Evolutionary conservation across 1,140 invertebrate species (phyloP).

Genomic region (Anthonomus grandis): DNA sequence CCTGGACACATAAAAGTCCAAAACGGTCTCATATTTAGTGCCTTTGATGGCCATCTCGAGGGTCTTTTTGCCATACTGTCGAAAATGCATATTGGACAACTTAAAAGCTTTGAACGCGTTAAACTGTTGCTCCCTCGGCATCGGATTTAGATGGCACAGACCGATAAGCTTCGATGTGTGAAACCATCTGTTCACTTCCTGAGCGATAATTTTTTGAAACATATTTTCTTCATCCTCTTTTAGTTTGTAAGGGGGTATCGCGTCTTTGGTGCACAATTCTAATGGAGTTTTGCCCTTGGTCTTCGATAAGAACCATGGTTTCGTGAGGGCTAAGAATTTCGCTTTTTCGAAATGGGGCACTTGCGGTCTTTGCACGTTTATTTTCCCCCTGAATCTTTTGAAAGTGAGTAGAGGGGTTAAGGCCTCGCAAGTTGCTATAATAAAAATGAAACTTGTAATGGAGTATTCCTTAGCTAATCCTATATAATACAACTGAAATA

Average conservation of each 20-base stretch:
- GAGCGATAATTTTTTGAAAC: slow-evolving; percentile 65
- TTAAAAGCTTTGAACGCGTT: slow-evolving; percentile 58
- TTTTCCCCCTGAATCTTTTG: slow-evolving; percentile 65
- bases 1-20: slow-evolving; percentile 56
- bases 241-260: slow-evolving; percentile 24
- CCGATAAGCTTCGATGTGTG: slow-evolving; percentile 66
- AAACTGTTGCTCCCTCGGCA: slow-evolving; percentile 57
- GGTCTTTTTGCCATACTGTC: slow-evolving; percentile 59
- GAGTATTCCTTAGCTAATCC: too few species aligned
- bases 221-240: slow-evolving; percentile 54
- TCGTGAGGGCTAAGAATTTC: slow-evolving; percentile 58
- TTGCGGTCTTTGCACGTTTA: slow-evolving; percentile 70
- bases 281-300: slow-evolving; percentile 38
- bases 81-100: slow-evolving; percentile 63
- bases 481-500: too few species aligned
- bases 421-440: slow-evolving; percentile 32
- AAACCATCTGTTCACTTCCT: slow-evolving; percentile 66
- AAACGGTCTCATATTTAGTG: slow-evolving; percentile 59
- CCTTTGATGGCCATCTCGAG: slow-evolving; percentile 57
- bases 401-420: slow-evolving; percentile 48
- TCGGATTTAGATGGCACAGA: slow-evolving; percentile 68
- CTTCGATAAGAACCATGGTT: slow-evolving; percentile 56
- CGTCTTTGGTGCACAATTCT: slow-evolving; percentile 44
- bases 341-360: slow-evolving; percentile 62
- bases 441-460: not conserved